Evolutionary conservation across 2,888 invertebrate genomes (phyloP).

Genomic region (Heliconius sara): DNA sequence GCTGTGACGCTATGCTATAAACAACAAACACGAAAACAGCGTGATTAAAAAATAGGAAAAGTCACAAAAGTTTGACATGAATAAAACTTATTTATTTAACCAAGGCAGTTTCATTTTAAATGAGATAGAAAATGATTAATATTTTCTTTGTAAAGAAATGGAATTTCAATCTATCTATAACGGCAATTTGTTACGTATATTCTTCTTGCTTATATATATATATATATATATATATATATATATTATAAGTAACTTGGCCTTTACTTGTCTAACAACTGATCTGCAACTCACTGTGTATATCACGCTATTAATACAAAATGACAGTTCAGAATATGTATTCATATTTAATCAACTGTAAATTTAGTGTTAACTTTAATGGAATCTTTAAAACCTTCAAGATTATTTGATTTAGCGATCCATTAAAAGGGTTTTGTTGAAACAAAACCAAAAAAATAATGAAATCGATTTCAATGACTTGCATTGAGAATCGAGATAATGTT

Average conservation of each 20-base stretch:
- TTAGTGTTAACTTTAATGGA: constrained; percentile 3
- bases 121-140: neutral
- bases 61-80: too few relatives aligned
- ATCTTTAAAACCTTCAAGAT: neutral
- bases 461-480: neutral
- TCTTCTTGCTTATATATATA: too few relatives aligned
- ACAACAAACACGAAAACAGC: too few relatives aligned
- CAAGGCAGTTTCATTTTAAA: neutral
- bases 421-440: neutral
- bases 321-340: neutral
- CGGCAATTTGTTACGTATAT: neutral
- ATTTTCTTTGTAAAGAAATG: neutral
- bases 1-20: too few relatives aligned
- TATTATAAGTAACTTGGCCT: neutral
- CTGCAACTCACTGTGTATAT: neutral
- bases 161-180: neutral
- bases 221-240: too few relatives aligned
- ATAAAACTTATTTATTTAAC: neutral
- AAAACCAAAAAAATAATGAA: neutral
- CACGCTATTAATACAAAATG: neutral
- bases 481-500: neutral
- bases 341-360: neutral
- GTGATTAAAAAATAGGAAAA: too few relatives aligned
- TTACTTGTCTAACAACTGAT: neutral
- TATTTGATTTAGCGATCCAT: constrained; percentile 13